Conservation (phyloP, 2,888 invertebrate genomes). For the Chaitophorus viminalis region DNA sequence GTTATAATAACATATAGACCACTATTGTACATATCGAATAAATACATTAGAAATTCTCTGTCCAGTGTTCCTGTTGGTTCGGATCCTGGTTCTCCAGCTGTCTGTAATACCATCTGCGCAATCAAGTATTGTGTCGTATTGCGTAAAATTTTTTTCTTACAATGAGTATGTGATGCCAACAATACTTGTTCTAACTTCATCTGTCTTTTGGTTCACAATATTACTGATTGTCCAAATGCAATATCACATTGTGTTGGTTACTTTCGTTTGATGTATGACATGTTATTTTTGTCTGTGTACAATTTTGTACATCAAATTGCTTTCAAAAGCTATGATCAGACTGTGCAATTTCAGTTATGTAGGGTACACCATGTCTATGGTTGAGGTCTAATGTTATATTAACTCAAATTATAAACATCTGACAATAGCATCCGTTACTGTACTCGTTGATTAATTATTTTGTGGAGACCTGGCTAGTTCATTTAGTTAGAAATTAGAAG, state of each 20-base stretch:
- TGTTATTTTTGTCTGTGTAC: background rate
- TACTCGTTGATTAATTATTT: background rate
- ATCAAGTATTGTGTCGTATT: slow-evolving; percentile 59
- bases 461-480: background rate
- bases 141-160: slow-evolving; percentile 51
- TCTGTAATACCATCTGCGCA: slow-evolving; percentile 6
- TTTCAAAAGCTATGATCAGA: background rate
- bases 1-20: background rate
- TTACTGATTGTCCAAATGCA: background rate
- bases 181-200: slow-evolving; percentile 30
- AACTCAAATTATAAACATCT: background rate
- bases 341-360: background rate
- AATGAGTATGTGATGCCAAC: slow-evolving; percentile 53
- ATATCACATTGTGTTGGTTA: background rate
- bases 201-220: background rate
- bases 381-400: slow-evolving; percentile 32
- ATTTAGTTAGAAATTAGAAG: background rate
- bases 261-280: too few species aligned
- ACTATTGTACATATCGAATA: background rate
- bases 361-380: background rate
- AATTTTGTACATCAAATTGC: background rate
- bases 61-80: background rate
- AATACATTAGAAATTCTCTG: background rate
- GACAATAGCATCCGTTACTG: background rate
- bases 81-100: background rate